Evolutionary conservation across 2,888 invertebrate species (phyloP), one percentile per base, ranked within the genome.

Genomic region (Luperina testacea): DNA sequence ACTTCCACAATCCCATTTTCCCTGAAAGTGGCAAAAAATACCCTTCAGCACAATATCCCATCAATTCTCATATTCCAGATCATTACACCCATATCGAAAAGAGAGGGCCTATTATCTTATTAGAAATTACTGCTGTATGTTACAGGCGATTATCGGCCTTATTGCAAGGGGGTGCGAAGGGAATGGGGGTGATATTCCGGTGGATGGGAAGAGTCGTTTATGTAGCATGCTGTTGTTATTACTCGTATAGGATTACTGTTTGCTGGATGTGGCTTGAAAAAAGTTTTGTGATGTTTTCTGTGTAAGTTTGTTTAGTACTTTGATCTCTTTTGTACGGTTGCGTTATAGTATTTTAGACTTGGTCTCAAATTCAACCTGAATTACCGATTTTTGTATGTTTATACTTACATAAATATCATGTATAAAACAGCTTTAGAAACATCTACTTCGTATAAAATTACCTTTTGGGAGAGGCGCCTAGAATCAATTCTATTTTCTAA

Each of bases 81-180:
- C 90, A 90, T 90, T 90, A 90, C 88, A 82, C 79, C 71, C 87
- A 81, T 91, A 91, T 91, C 90, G 91, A 87, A 90, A 90, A 89
- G 85, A 89, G 85, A 86, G 78, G 70, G 77, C 83, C 86, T 87
- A 90, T 90, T 91, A 90, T 89, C 89, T 91, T 91, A 91, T 91
- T 91, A 91, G 90, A 88, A 91, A 87, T 88, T 88, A 88, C 88
- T 86, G 87, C 86, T 69, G 61, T 57, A 20, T 4, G 1, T 13
- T 11, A 63, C 85, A 86, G 24, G 59, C 89, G 72, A 90, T 87
- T 85, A 78, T 82, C 68, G 77, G 0, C 82, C 77, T 80, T 90
- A 85, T 87, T 74, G 76, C 73, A 70, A 73, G 67, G 38, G n/a
- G 67, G 32, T 45, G 38, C 13, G n/a, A 48, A 69, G 24, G 63